These are phyloP conservation scores for human DNA, from an alignment of 2,113 vertebrate genomes.

Conservation along the genomic window GRCh38 chr13:84866001-84866500, in stretches of 20 bases:
- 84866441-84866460: not conserved
- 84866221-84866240: not conserved
- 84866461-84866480: not conserved
- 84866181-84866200: slow-evolving; percentile 39
- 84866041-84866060: slow-evolving; percentile 66
- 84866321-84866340: slow-evolving; percentile 15
- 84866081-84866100: slow-evolving; percentile 55
- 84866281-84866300: slow-evolving; percentile 63
- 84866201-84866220: slow-evolving; percentile 26
- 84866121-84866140: slow-evolving; percentile 17
- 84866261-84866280: not conserved
- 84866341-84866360: slow-evolving; percentile 42
- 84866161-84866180: slow-evolving; percentile 72
- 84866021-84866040: slow-evolving; percentile 67
- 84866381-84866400: not conserved
- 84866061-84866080: slow-evolving; percentile 64
- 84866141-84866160: slow-evolving; percentile 46
- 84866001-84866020: slow-evolving; percentile 60
- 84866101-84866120: slow-evolving; percentile 63
- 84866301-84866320: not conserved
- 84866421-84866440: not conserved
- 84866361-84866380: not conserved
- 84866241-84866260: not conserved
- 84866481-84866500: not conserved
- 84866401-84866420: not conserved